Evolutionary conservation across 1,140 invertebrate genomes (phyloP).

Genomic region (Amphibalanus amphitrite): DNA sequence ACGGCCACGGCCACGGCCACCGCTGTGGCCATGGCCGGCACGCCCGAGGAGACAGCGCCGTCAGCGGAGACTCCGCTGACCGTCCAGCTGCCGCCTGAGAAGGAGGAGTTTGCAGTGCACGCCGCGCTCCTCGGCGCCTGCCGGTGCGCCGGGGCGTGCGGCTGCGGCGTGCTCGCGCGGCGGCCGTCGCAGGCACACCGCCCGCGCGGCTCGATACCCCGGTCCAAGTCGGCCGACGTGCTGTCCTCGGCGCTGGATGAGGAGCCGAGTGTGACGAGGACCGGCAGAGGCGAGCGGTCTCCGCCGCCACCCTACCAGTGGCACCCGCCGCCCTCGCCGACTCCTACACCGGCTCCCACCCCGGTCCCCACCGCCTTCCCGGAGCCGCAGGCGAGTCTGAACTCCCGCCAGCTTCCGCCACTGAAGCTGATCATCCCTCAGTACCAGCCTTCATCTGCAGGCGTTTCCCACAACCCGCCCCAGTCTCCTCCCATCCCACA

Average conservation of each 20-base stretch:
- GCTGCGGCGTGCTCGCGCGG: neutral
- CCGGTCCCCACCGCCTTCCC: no score
- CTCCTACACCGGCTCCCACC: no score
- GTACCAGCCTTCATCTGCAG: no score
- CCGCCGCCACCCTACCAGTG: neutral
- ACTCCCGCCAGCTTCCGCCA: no score
- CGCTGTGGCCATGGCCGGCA: neutral
- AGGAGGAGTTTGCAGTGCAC: neutral
- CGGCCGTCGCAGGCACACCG: neutral
- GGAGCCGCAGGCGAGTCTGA: no score
- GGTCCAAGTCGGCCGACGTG: neutral
- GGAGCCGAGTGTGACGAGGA: neutral
- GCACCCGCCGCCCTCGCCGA: no score
- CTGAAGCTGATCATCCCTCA: no score
- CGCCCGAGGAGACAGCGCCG: neutral
- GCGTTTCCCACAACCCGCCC: no score
- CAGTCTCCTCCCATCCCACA: no score
- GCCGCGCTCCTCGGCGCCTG: neutral
- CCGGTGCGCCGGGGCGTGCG: neutral
- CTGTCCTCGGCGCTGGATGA: neutral
- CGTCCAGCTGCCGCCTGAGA: no score
- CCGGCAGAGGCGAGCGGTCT: neutral
- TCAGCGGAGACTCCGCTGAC: no score
- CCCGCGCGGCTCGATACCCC: neutral
- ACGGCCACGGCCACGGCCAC: no score